These are phyloP conservation scores for Atopsyche davidsoni DNA, from an alignment of 1,140 invertebrate species.

Conservation along the genomic window DNA sequence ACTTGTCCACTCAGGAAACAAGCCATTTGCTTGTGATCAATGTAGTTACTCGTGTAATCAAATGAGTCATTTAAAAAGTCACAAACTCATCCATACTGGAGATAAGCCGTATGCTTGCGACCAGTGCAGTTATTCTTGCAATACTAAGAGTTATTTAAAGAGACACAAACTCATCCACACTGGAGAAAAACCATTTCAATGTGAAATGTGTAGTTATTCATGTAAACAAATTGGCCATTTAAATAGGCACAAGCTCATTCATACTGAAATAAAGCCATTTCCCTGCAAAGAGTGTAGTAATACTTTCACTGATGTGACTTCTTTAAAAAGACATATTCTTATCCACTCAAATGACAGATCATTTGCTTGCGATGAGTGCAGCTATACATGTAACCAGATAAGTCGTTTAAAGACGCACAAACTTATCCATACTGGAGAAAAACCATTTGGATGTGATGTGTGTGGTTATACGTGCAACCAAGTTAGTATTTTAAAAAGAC, in stretches of 20 bases:
- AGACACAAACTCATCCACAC: background rate
- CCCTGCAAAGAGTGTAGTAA: background rate
- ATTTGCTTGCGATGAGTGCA: background rate
- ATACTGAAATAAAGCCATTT: background rate
- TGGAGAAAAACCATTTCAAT: constrained; percentile 1
- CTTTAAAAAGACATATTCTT: background rate
- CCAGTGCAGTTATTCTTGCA: background rate
- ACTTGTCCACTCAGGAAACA: no score
- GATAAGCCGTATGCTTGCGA: background rate
- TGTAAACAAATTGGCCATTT: background rate
- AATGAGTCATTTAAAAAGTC: background rate
- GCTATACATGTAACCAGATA: background rate
- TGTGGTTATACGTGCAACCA: background rate
- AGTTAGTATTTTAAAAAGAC: background rate
- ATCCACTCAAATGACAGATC: background rate
- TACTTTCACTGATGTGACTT: background rate
- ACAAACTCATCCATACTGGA: background rate
- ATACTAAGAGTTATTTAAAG: background rate
- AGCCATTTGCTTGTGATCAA: no score
- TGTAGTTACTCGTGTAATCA: background rate
- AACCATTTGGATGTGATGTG: background rate
- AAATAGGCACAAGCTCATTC: background rate
- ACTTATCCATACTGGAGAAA: background rate
- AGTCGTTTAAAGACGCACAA: background rate
- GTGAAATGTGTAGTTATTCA: background rate